These are phyloP conservation scores for Allobates femoralis DNA, from an alignment of 2,797 vertebrate genomes.

Conservation along the genomic window DNA sequence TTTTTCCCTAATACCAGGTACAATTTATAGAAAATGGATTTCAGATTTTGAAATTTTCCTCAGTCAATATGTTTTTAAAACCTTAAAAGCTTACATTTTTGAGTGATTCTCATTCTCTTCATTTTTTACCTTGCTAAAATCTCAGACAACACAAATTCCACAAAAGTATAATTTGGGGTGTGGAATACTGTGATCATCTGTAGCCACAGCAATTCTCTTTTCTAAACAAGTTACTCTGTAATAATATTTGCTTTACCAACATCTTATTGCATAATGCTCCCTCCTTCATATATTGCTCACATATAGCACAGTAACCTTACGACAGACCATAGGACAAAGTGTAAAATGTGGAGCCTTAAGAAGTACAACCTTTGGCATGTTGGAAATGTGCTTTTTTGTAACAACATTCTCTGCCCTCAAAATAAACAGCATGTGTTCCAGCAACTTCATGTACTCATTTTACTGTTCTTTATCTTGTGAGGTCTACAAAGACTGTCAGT, in stretches of 20 bases:
- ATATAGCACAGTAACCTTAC: background rate
- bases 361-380: too few species aligned
- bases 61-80: too few species aligned
- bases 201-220: too few species aligned
- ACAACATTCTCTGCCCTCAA: background rate
- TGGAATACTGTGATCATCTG: too few species aligned
- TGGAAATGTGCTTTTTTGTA: background rate
- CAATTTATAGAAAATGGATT: too few species aligned
- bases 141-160: too few species aligned
- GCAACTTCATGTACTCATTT: conserved; percentile 14
- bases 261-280: background rate
- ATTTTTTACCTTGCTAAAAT: too few species aligned
- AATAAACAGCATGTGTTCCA: background rate
- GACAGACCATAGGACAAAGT: background rate
- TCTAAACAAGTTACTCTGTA: background rate
- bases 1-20: too few species aligned
- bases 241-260: background rate
- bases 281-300: background rate
- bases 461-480: conserved; percentile 33
- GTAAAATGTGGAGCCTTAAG: background rate
- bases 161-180: too few species aligned
- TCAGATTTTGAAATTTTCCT: too few species aligned
- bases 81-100: too few species aligned
- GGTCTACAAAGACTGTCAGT: conserved; percentile 16
- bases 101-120: too few species aligned